phyloP scores from a whole-genome alignment of 2,888 invertebrate species.

The Tethea ocularis region DNA sequence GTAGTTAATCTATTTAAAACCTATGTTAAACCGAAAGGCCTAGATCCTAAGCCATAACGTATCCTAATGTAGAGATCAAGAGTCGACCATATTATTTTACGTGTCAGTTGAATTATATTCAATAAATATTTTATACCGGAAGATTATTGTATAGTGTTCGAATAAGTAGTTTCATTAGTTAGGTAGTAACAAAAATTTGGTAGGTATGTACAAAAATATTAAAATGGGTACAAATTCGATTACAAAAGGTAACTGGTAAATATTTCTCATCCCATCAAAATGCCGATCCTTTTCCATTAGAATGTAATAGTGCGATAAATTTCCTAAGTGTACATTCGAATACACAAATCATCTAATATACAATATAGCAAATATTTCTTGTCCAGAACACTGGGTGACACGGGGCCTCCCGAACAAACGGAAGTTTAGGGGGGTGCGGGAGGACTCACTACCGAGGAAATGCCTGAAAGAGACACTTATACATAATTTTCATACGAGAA shows the following conservation, averaged over 20 bases:
- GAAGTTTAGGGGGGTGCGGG: constrained; percentile 54
- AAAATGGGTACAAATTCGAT: background rate
- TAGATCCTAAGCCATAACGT: no score
- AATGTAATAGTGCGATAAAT: constrained; percentile 58
- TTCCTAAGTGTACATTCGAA: constrained; percentile 65
- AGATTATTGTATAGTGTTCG: no score
- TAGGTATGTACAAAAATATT: background rate
- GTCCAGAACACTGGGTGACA: constrained; percentile 77
- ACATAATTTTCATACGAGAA: constrained; percentile 37
- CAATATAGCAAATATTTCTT: constrained; percentile 81
- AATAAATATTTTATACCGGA: no score
- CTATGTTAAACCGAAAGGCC: no score
- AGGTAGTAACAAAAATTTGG: background rate
- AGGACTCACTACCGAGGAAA: constrained; percentile 63
- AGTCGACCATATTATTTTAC: no score
- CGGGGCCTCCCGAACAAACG: constrained; percentile 65
- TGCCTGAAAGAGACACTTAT: constrained; percentile 55
- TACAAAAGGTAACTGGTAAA: constrained; percentile 31
- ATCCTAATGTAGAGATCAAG: no score
- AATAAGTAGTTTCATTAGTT: no score
- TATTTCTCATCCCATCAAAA: constrained; percentile 38
- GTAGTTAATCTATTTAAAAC: no score
- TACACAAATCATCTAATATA: constrained; percentile 80
- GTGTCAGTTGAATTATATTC: no score
- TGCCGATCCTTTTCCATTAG: constrained; percentile 39